Evolutionary conservation across 2,888 invertebrate species (phyloP).

Genomic region (Epinotia brunnichana): DNA sequence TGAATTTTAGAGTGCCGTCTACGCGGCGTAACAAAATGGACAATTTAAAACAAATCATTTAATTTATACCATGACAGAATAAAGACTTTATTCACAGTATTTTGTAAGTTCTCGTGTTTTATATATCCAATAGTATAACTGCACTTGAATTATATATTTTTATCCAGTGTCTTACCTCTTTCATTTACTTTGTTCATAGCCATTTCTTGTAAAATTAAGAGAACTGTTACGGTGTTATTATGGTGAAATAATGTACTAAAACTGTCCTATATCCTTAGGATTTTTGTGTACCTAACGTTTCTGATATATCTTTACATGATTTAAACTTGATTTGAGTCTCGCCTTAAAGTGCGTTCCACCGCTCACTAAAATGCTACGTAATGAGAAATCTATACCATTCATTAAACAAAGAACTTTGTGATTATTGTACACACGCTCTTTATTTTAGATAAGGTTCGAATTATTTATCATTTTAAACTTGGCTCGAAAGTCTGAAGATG

Average conservation of each 20-base stretch:
- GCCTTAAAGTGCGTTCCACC: slow-evolving; percentile 18
- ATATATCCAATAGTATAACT: too few species aligned
- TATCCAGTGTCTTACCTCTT: too few species aligned
- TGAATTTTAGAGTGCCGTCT: not conserved
- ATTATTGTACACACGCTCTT: not conserved
- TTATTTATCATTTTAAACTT: not conserved
- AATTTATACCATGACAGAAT: too few species aligned
- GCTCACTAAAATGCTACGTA: not conserved
- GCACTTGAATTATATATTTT: too few species aligned
- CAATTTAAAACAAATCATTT: not conserved
- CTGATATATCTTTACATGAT: not conserved
- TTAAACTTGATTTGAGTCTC: slow-evolving; percentile 16
- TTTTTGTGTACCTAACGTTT: too few species aligned
- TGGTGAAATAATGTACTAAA: not conserved
- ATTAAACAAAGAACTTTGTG: not conserved
- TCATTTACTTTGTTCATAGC: not conserved
- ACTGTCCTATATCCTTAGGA: not conserved
- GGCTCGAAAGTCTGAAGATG: not conserved
- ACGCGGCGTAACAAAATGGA: not conserved
- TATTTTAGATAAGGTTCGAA: slow-evolving; percentile 1
- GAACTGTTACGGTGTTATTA: not conserved
- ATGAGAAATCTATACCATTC: not conserved
- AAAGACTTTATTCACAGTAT: too few species aligned
- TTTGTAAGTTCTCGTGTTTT: too few species aligned
- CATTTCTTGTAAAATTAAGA: too few species aligned